phyloP scores from a whole-genome alignment of 2,888 invertebrate genomes.

The Drepanosiphum platanoidis region DNA sequence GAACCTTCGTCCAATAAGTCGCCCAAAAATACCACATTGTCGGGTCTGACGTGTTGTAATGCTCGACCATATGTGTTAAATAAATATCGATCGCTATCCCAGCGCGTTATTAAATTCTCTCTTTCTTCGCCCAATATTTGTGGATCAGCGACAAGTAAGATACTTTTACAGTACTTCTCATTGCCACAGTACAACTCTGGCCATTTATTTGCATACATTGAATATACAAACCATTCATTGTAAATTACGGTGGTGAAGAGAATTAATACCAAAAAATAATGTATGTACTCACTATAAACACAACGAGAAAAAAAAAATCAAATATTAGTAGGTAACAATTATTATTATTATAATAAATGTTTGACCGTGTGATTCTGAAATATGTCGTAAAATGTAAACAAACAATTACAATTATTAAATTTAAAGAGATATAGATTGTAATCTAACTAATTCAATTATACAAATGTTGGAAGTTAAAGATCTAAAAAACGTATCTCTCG shows the following conservation, averaged over 20 bases:
- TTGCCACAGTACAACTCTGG: conserved; percentile 67
- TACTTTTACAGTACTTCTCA: conserved; percentile 70
- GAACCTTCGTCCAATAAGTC: conserved; percentile 96
- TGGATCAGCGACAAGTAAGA: conserved; percentile 87
- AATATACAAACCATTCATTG: conserved; percentile 72
- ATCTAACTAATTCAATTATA: too few species aligned
- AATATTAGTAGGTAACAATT: background rate
- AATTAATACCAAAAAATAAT: conserved; percentile 35
- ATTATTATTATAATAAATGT: background rate
- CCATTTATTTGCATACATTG: conserved; percentile 71
- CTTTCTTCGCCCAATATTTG: conserved; percentile 87
- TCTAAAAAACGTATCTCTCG: too few species aligned
- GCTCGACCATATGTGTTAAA: conserved; percentile 81
- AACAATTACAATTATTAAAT: too few species aligned
- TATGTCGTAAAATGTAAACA: too few species aligned
- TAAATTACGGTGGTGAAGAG: conserved; percentile 67
- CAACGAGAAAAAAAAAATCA: background rate
- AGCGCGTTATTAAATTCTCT: conserved; percentile 78
- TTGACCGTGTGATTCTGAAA: background rate
- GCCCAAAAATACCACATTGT: conserved; percentile 89
- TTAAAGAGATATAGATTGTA: too few species aligned
- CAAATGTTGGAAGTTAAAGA: too few species aligned
- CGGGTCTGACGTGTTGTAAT: conserved; percentile 77
- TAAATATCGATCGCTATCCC: conserved; percentile 91
- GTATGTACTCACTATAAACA: conserved; percentile 46